Percentiles rank a stretch among this genome's conserved stretches.
Evolutionary conservation across 2,888 invertebrate genomes (phyloP).

Genomic region (Proisotoma minuta): DNA sequence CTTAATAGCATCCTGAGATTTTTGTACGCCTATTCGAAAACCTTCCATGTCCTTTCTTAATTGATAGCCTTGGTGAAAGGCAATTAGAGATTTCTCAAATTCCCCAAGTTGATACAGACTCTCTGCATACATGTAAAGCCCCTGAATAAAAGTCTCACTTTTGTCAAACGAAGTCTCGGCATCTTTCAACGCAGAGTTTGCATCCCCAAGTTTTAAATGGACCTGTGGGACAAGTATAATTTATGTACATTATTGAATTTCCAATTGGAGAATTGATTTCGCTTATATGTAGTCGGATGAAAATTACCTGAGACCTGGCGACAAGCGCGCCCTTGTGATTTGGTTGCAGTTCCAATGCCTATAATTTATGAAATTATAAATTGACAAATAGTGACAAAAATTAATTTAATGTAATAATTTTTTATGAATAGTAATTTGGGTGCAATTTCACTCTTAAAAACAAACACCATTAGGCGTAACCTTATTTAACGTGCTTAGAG

Average conservation of each 20-base stretch:
- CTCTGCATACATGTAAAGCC: constrained; percentile 44
- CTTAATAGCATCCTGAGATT: constrained; percentile 45
- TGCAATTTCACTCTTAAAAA: not conserved
- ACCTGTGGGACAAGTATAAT: too few relatives aligned
- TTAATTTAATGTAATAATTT: not conserved
- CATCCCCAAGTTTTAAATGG: constrained; percentile 44
- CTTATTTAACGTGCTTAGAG: constrained; percentile 23
- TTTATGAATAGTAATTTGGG: not conserved
- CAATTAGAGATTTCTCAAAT: constrained; percentile 46
- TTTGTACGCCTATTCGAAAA: constrained; percentile 44
- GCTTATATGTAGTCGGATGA: too few relatives aligned
- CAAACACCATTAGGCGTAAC: too few relatives aligned
- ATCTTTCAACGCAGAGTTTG: constrained; percentile 43
- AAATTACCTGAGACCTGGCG: constrained; percentile 36
- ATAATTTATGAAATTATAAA: not conserved
- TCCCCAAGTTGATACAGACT: constrained; percentile 45
- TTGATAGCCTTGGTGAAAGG: constrained; percentile 43
- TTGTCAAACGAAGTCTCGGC: constrained; percentile 43
- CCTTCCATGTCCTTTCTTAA: constrained; percentile 41
- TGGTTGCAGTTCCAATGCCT: constrained; percentile 46
- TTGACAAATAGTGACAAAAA: not conserved
- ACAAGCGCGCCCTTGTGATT: constrained; percentile 43
- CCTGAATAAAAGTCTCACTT: constrained; percentile 40
- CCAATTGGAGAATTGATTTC: too few relatives aligned
- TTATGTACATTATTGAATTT: too few relatives aligned